These are phyloP conservation scores for Coendou prehensilis DNA, from an alignment of 2,797 vertebrate species.

Conservation along the genomic window DNA sequence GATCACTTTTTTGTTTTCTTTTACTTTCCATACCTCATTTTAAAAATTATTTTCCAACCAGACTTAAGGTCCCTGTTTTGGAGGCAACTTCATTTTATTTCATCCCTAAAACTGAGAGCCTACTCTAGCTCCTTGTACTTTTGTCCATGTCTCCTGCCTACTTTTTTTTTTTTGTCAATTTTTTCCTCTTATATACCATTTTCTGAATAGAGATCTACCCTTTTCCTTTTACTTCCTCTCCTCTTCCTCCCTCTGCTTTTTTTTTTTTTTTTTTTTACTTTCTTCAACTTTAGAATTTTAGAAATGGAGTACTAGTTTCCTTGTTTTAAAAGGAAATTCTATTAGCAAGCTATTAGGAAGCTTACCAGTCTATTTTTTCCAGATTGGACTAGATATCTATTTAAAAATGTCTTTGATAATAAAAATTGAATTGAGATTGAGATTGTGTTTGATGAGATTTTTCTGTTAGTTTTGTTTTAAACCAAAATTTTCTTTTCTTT, in stretches of 20 bases:
- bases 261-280: no score
- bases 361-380: neutral
- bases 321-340: slow-evolving; percentile 60
- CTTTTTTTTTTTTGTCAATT: neutral
- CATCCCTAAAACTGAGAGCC: slow-evolving; percentile 15
- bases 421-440: neutral
- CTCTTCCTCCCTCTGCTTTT: no score
- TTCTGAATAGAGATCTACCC: neutral
- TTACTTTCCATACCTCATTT: slow-evolving; percentile 39
- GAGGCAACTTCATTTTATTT: slow-evolving; percentile 5
- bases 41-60: slow-evolving; percentile 49
- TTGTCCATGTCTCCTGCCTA: neutral
- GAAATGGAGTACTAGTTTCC: slow-evolving; percentile 36
- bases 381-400: neutral
- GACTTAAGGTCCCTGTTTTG: neutral
- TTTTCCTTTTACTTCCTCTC: neutral
- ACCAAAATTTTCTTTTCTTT: neutral
- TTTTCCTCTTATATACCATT: neutral
- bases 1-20: slow-evolving; percentile 7
- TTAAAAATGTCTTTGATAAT: slow-evolving; percentile 10
- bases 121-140: neutral
- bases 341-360: neutral
- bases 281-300: neutral
- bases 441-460: neutral
- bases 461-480: slow-evolving; percentile 48